phyloP scores from a whole-genome alignment of 1,140 invertebrate species.

The Cotesia vestalis region DNA sequence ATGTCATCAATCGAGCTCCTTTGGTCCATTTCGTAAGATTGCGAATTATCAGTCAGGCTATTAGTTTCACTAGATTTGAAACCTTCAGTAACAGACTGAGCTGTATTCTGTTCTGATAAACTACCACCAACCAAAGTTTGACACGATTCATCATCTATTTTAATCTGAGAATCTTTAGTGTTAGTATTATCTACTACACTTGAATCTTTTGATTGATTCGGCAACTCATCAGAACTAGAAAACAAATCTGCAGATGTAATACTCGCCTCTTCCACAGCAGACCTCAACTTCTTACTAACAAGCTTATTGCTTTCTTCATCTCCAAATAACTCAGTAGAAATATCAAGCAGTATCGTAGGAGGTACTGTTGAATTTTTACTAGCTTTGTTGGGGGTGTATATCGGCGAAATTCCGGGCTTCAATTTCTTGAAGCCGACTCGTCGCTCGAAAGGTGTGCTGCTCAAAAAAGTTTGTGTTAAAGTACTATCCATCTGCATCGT shows the following conservation, averaged over 20 bases:
- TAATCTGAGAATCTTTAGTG: no score
- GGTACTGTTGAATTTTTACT: neutral
- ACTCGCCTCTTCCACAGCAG: no score
- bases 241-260: no score
- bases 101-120: no score
- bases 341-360: neutral
- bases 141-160: no score
- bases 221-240: neutral
- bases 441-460: constrained; percentile 16
- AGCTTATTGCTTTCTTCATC: neutral
- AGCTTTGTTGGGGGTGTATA: neutral
- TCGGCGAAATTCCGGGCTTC: constrained; percentile 11
- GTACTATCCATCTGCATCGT: neutral
- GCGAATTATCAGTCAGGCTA: no score
- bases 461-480: neutral
- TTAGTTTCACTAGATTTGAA: no score
- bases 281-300: no score
- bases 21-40: neutral
- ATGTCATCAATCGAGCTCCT: neutral
- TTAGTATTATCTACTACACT: no score
- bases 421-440: neutral
- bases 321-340: neutral
- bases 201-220: neutral
- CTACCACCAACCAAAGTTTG: no score
- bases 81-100: no score